phyloP scores from a whole-genome alignment of 2,797 vertebrate genomes.

The Erpetoichthys calabaricus region DNA sequence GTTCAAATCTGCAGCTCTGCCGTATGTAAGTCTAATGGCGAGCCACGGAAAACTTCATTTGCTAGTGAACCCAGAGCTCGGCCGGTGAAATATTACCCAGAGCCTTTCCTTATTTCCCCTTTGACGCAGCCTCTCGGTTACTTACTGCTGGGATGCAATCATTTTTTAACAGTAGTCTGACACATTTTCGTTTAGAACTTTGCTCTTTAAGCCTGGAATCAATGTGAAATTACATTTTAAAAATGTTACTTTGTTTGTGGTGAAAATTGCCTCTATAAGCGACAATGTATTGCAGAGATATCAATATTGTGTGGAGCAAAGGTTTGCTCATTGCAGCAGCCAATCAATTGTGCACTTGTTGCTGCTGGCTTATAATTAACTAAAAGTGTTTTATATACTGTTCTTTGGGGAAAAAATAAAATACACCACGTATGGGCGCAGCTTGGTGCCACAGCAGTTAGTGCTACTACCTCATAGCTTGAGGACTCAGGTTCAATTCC shows the following conservation, averaged over 20 bases:
- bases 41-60: no score
- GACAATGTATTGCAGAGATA: conserved; percentile 5
- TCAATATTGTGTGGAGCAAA: conserved; percentile 8
- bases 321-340: conserved; percentile 8
- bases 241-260: neutral
- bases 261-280: conserved; percentile 8
- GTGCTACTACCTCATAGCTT: no score
- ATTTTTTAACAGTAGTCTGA: conserved; percentile 1
- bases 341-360: conserved; percentile 28
- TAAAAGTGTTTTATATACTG: conserved; percentile 45
- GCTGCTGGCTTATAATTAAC: conserved; percentile 44
- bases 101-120: no score
- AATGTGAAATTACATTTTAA: conserved; percentile 6
- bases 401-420: conserved; percentile 9
- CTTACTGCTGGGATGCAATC: neutral
- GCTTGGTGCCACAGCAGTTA: no score
- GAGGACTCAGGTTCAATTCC: no score
- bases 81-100: no score
- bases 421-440: neutral
- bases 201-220: conserved; percentile 5
- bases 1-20: no score
- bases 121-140: no score
- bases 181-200: conserved; percentile 1
- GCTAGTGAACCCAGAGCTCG: no score
- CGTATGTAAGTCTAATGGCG: no score